Conservation (phyloP, 37 sponge, comb jelly and placozoan species). For the Crambe crambe region DNA sequence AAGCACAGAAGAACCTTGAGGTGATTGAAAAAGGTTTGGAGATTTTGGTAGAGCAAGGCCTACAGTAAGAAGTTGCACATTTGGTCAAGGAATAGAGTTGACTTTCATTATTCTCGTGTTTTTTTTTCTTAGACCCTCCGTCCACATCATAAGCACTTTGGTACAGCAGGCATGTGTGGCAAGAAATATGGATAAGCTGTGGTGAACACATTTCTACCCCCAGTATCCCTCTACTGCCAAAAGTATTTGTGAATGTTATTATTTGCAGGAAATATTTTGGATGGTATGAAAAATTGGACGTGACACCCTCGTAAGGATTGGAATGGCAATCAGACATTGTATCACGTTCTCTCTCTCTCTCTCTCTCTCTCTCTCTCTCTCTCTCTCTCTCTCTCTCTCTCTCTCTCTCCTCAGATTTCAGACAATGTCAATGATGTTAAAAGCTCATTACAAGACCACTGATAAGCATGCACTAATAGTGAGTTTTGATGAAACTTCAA, state of each 20-base stretch:
- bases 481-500: too few species aligned
- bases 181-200: neutral
- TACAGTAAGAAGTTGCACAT: too few species aligned
- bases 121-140: neutral
- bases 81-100: too few species aligned
- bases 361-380: neutral
- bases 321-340: neutral
- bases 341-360: neutral
- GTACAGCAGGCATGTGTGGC: neutral
- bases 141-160: neutral
- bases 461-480: conserved; percentile 2
- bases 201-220: neutral
- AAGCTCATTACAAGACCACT: conserved; percentile 16
- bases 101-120: neutral
- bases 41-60: too few species aligned
- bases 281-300: neutral
- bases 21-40: too few species aligned
- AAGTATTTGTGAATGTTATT: neutral
- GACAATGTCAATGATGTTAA: neutral
- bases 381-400: neutral
- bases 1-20: too few species aligned
- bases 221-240: neutral
- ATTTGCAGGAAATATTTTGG: conserved; percentile 7
- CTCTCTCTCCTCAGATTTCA: neutral
- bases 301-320: neutral